phyloP scores from a whole-genome alignment of 2,888 invertebrate species.

The Troides oblongomaculatus region DNA sequence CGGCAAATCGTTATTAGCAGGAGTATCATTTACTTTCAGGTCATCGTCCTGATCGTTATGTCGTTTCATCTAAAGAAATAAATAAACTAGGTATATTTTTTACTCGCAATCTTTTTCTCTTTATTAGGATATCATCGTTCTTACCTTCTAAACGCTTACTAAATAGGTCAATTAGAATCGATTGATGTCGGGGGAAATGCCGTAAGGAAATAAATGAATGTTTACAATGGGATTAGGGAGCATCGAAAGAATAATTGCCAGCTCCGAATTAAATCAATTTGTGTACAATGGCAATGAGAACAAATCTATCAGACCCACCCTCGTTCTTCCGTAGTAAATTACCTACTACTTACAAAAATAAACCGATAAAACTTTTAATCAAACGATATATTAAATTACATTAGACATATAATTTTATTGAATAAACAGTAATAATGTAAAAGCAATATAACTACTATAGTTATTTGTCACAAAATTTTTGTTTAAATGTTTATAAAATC shows the following conservation, averaged over 20 bases:
- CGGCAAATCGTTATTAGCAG: no score
- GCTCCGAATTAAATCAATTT: constrained; percentile 43
- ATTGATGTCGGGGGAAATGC: constrained; percentile 7
- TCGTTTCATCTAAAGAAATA: no score
- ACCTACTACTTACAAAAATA: background rate
- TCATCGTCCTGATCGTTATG: no score
- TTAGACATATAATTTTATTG: no score
- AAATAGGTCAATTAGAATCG: constrained; percentile 10
- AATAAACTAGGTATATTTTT: no score
- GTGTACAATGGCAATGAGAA: constrained; percentile 39
- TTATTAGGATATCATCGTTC: background rate
- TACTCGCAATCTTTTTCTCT: no score
- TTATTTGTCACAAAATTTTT: no score
- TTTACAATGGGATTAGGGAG: constrained; percentile 35
- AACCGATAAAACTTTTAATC: background rate
- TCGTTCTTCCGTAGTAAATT: constrained; percentile 26
- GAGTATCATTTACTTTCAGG: no score
- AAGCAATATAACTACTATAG: no score
- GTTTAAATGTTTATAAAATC: no score
- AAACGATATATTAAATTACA: background rate
- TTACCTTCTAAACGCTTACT: background rate
- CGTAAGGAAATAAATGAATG: constrained; percentile 36
- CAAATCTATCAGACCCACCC: constrained; percentile 49
- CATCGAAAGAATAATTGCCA: constrained; percentile 38
- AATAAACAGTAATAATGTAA: no score